These are phyloP conservation scores for Loxodonta africana DNA, from an alignment of 2,113 vertebrate genomes.

Conservation along the genomic window DNA sequence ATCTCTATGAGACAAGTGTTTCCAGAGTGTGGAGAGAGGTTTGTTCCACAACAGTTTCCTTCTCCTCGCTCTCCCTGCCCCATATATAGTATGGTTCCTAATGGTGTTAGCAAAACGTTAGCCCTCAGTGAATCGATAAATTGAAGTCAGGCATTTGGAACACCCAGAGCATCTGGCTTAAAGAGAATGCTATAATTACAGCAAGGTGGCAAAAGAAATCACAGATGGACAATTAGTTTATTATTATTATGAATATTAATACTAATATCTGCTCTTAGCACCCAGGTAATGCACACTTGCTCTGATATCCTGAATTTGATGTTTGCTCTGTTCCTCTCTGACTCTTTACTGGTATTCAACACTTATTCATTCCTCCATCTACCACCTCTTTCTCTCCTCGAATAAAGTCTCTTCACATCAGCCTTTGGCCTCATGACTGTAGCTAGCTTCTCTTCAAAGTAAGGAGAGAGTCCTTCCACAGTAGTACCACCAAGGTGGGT, in stretches of 20 bases:
- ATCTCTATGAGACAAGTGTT: background rate
- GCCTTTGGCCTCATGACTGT: background rate
- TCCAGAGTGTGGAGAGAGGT: background rate
- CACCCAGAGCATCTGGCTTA: conserved; percentile 11
- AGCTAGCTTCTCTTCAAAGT: background rate
- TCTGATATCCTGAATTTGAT: background rate
- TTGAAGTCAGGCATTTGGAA: conserved; percentile 56
- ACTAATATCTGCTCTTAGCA: background rate
- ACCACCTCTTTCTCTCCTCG: background rate
- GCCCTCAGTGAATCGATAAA: background rate
- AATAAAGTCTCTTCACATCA: background rate
- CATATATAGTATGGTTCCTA: background rate
- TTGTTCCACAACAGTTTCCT: background rate
- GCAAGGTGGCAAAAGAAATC: conserved; percentile 3
- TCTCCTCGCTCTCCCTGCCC: background rate
- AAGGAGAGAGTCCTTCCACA: background rate
- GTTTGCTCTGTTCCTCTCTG: background rate
- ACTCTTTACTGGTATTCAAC: too few species aligned
- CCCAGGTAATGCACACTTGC: background rate
- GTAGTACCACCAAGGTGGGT: too few species aligned
- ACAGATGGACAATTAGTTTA: background rate
- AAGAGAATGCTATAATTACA: conserved; percentile 26
- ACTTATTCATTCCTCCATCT: background rate
- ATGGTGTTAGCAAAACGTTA: background rate
- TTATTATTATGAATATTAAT: background rate